Base-by-base conservation (phyloP, 2,797 vertebrate species). In the Cryptoprocta ferox region DNA sequence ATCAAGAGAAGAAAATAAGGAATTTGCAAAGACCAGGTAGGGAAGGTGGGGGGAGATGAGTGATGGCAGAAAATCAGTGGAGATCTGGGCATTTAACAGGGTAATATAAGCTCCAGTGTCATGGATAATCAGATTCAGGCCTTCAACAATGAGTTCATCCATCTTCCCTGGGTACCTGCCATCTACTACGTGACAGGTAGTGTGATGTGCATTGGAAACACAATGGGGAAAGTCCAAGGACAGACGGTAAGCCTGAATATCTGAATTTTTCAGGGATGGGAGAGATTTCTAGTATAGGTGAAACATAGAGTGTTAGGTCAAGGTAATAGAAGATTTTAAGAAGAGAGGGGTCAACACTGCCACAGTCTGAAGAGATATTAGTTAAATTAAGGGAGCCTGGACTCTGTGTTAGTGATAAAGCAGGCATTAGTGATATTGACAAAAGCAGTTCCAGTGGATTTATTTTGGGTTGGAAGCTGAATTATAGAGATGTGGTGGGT, bases 121-220 rank as follows among this genome's bases (percentile, higher is more conserved):
- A 42, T 78, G 83, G 87, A 59, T 95, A 90, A 95, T 96, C 87
- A 94, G 89, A 92, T 94, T 92, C 89, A 94, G 75, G 21, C 81
- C 78, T 88, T 97, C 76, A 87, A 21, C 71, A 90, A 45, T 85
- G 94, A 84, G 86, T 97, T 84, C 79, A 91, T 96, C 66, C 86
- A 85, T 97, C 86, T 96, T 97, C 48, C 75, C 45, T 89, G 79
- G 53, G 66, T 73, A 24, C 59, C 81, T 89, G 95, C 79, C 93
- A 56, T 96, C 65, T 89, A 19, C 79, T 80, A 2, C 6, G 82
- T 97, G 94, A 94, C 73, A 89, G 86, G 89, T 35, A 59, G 4
- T 3, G 28, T 39, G 3, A 95, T 80, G 50, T 63, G 45, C 56
- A 16, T n/a, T 96, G 81, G 90, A 85, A 96, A 95, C 79, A 75